These are phyloP conservation scores for Actinia tenebrosa DNA, from an alignment of 64 coral and sea anemone genomes.

Conservation along the genomic window DNA sequence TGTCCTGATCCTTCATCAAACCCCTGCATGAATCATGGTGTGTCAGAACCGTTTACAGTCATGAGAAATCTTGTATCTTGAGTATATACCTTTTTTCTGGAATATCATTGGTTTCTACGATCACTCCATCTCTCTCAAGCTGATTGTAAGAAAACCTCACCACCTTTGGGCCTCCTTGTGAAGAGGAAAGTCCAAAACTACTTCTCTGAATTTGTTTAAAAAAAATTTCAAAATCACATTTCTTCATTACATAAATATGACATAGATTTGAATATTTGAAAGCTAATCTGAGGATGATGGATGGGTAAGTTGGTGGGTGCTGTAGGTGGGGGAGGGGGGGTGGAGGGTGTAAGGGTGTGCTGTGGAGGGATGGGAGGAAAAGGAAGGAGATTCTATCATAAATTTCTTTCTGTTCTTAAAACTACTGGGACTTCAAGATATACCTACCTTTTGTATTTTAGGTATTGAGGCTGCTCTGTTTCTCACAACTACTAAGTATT, in stretches of 20 bases:
- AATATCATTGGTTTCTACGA: conserved; percentile 26
- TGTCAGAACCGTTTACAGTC: neutral
- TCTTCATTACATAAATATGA: neutral
- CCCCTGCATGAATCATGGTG: too few species aligned
- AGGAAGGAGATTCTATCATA: neutral
- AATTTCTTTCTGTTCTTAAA: too few species aligned
- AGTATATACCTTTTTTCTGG: conserved; percentile 40
- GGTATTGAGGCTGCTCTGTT: conserved; percentile 44
- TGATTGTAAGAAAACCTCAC: conserved; percentile 40
- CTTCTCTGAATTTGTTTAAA: conserved; percentile 4
- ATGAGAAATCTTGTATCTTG: neutral
- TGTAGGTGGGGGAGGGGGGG: too few species aligned
- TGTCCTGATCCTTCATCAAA: neutral
- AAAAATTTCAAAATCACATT: neutral
- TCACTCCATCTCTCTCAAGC: conserved; percentile 55
- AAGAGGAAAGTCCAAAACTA: neutral
- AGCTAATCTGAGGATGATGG: too few species aligned
- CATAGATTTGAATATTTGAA: neutral
- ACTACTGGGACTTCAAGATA: neutral
- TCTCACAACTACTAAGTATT: conserved; percentile 51
- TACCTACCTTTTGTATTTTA: conserved; percentile 17
- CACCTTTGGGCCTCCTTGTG: conserved; percentile 15
- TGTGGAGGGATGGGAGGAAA: neutral
- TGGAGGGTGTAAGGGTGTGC: too few species aligned
- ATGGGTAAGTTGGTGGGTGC: too few species aligned